A percentile compares a stretch with the other conserved stretches of the same genome.
phyloP scores from a whole-genome alignment of 2,797 vertebrate species.

The Amniataba percoides region DNA sequence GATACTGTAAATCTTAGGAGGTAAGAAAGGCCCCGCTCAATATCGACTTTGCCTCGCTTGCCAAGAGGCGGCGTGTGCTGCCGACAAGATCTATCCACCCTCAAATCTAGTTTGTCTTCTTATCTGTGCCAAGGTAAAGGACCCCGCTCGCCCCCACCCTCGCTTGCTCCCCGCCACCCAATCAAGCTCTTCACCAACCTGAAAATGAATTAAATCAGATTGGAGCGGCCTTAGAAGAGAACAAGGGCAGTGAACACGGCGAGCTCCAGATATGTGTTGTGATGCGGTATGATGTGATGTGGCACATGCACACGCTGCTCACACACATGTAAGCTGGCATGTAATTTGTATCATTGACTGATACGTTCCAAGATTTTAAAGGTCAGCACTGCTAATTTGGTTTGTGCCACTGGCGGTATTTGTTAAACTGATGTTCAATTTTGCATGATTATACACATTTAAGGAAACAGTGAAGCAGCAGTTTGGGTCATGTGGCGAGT shows the following conservation, averaged over 20 bases:
- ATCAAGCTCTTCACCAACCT: slow-evolving; percentile 39
- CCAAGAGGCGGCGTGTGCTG: slow-evolving; percentile 74
- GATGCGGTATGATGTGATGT: slow-evolving; percentile 35
- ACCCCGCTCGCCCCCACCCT: slow-evolving; percentile 39
- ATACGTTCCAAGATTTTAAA: slow-evolving; percentile 35
- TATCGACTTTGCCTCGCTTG: slow-evolving; percentile 74
- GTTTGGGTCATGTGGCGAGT: too few relatives aligned
- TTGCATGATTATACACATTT: background rate
- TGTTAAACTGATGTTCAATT: background rate
- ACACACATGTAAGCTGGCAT: slow-evolving; percentile 17
- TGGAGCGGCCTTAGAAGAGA: slow-evolving; percentile 15
- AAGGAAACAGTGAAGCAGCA: background rate
- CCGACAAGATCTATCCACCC: slow-evolving; percentile 79
- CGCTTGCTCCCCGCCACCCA: slow-evolving; percentile 20
- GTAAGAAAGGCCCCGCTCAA: slow-evolving; percentile 67
- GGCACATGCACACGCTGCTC: slow-evolving; percentile 9
- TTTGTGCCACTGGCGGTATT: background rate
- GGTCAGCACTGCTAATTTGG: slow-evolving; percentile 11
- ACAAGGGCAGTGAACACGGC: slow-evolving; percentile 22
- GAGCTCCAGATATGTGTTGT: slow-evolving; percentile 20
- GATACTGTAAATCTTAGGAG: slow-evolving; percentile 80
- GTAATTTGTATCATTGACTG: slow-evolving; percentile 16
- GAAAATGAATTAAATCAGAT: slow-evolving; percentile 68
- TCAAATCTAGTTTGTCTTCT: slow-evolving; percentile 78
- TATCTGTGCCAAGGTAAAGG: slow-evolving; percentile 77